Evolutionary conservation across 1,140 invertebrate genomes (phyloP).

Genomic region (Ooceraea biroi): DNA sequence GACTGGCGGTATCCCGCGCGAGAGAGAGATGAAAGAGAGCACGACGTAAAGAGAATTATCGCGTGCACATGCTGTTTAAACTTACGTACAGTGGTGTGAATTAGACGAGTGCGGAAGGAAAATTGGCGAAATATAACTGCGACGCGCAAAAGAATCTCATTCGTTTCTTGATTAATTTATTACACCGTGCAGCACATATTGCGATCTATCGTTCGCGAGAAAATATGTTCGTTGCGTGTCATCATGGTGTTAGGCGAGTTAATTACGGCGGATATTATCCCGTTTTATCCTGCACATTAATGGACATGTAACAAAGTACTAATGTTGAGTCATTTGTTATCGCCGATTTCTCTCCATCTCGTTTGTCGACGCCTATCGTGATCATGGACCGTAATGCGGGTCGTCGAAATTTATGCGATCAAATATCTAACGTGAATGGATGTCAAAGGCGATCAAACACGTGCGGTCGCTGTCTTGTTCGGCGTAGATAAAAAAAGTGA

Average conservation of each 20-base stretch:
- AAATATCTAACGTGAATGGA: conserved; percentile 55
- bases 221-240: background rate
- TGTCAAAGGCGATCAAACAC: conserved; percentile 47
- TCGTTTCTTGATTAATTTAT: background rate
- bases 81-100: too few relatives aligned
- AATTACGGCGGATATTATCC: background rate
- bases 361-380: conserved; percentile 57
- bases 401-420: conserved; percentile 62
- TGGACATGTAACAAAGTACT: conserved; percentile 15
- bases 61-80: background rate
- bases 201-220: background rate
- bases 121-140: background rate
- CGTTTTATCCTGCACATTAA: background rate
- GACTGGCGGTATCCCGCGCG: too few relatives aligned
- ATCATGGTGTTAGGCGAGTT: background rate
- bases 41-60: background rate
- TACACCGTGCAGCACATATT: too few relatives aligned
- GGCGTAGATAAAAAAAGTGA: conserved; percentile 36
- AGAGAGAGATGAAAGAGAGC: too few relatives aligned
- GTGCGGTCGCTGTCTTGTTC: conserved; percentile 32
- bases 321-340: conserved; percentile 53
- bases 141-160: background rate
- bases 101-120: background rate
- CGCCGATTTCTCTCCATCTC: conserved; percentile 32
- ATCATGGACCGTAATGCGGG: conserved; percentile 49